Percentiles rank a stretch among this genome's conserved stretches.
Evolutionary conservation across 2,797 vertebrate genomes (phyloP).

Genomic region (Darevskia mixta): DNA sequence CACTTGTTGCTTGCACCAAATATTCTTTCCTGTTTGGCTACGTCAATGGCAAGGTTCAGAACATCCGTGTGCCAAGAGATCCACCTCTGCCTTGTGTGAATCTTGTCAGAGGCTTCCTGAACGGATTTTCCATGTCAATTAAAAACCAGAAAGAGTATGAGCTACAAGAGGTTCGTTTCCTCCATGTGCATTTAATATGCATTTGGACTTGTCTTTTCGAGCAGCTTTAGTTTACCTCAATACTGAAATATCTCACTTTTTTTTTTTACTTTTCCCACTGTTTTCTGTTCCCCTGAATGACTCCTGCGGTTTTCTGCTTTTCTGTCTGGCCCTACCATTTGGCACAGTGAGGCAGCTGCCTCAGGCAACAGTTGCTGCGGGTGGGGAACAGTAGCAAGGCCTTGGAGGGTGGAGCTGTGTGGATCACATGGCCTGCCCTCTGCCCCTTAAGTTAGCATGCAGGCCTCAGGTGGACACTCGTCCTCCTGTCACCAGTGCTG

Average conservation of each 20-base stretch:
- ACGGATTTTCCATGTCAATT: constrained; percentile 80
- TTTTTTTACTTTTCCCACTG: not conserved
- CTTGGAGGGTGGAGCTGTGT: too few relatives aligned
- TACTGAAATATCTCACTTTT: not conserved
- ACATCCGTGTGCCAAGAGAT: constrained; percentile 80
- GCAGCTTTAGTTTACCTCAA: not conserved
- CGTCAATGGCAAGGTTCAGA: constrained; percentile 73
- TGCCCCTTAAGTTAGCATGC: too few relatives aligned
- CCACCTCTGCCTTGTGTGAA: constrained; percentile 79
- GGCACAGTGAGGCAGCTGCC: too few relatives aligned
- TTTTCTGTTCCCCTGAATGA: not conserved
- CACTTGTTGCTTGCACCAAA: constrained; percentile 73
- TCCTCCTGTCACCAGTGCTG: too few relatives aligned
- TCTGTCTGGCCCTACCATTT: too few relatives aligned
- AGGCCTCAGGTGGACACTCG: too few relatives aligned
- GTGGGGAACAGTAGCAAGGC: too few relatives aligned
- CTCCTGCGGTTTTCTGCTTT: not conserved
- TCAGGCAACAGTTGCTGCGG: too few relatives aligned
- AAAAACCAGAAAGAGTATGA: constrained; percentile 85
- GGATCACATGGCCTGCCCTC: too few relatives aligned
- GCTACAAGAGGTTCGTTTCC: constrained; percentile 68
- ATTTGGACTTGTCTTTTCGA: not conserved
- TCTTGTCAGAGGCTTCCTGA: constrained; percentile 80
- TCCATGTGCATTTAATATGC: not conserved
- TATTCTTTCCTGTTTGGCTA: constrained; percentile 84